Evolutionary conservation across 2,888 invertebrate genomes (phyloP), one percentile per base, ranked within the genome.

Genomic region (Drosophila incognita): DNA sequence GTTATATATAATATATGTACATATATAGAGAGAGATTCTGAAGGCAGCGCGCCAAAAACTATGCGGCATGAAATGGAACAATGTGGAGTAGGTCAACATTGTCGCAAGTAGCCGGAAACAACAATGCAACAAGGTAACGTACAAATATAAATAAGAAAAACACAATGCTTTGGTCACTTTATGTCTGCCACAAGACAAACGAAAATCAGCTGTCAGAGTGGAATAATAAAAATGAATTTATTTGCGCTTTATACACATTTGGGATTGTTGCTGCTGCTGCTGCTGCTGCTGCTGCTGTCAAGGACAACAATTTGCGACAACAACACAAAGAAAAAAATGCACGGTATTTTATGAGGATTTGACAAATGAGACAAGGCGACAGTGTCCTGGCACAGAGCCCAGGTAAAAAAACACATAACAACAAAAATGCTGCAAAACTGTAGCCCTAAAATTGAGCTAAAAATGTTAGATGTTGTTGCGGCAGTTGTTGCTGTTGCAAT

Each of bases 191-290:
- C 11, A 74, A 56, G 59, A 79, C 72, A 54, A 35, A 73, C 52
- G n/a, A 73, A 78, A 83, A 90, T 87, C 90, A 84, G 70, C 87
- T 87, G 90, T 89, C 87, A 87, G 76, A 71, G 67, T 46, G 71
- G 78, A 72, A 84, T 82, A 89, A 89, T 87, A 90, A 84, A 89
- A 90, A 76, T 70, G 70, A 81, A 90, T 89, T 89, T 87, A 89
- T 90, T 89, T 90, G 70, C 73, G 49, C 74, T 76, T 71, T 74
- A 68, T 64, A 79, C 74, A 61, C 72, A 13, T 54, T 54, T 54
- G 15, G 7, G 54, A 66, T 54, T 63, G 49, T 61, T 64, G 74
- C 53, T 40, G 49, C 38, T 38, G 60, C n/a, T 48, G 56, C 36
- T 27, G 53, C 40, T 52, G 35, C 49, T 53, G 68, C 52, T 52